phyloP scores from a whole-genome alignment of 2,797 vertebrate genomes.

The Paedocypris micromegethes region DNA sequence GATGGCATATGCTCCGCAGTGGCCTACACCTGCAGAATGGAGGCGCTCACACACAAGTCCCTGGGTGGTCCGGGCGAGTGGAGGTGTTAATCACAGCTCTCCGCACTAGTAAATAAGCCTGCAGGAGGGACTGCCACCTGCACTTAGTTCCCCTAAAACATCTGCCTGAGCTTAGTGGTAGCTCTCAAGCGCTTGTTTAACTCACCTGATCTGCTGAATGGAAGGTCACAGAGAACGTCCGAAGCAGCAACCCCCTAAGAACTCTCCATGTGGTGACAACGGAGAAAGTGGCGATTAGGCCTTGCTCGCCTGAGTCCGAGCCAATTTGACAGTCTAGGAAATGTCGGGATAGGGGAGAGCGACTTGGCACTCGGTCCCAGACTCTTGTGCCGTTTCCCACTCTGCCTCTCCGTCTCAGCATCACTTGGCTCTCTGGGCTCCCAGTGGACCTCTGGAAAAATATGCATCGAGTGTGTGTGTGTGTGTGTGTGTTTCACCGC shows the following conservation, averaged over 20 bases:
- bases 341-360: conserved; percentile 63
- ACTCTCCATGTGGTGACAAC: conserved; percentile 66
- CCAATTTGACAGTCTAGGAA: conserved; percentile 71
- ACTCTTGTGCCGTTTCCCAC: conserved; percentile 70
- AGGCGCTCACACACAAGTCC: conserved; percentile 67
- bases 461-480: conserved; percentile 68
- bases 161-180: background rate
- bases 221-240: conserved; percentile 62
- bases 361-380: conserved; percentile 65
- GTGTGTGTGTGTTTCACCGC: conserved; percentile 48
- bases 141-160: conserved; percentile 19
- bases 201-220: conserved; percentile 18
- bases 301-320: conserved; percentile 60
- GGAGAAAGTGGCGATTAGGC: conserved; percentile 68
- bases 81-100: conserved; percentile 64
- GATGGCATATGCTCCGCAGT: conserved; percentile 73
- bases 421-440: conserved; percentile 69
- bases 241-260: conserved; percentile 61
- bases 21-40: conserved; percentile 77
- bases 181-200: background rate
- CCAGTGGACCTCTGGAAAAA: conserved; percentile 72
- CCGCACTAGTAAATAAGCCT: conserved; percentile 59
- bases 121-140: conserved; percentile 24
- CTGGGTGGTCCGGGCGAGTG: conserved; percentile 56
- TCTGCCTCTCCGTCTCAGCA: conserved; percentile 67